Percentiles rank a stretch among this genome's conserved stretches.
phyloP scores from a whole-genome alignment of 2,113 vertebrate genomes.

The Perognathus longimembris region DNA sequence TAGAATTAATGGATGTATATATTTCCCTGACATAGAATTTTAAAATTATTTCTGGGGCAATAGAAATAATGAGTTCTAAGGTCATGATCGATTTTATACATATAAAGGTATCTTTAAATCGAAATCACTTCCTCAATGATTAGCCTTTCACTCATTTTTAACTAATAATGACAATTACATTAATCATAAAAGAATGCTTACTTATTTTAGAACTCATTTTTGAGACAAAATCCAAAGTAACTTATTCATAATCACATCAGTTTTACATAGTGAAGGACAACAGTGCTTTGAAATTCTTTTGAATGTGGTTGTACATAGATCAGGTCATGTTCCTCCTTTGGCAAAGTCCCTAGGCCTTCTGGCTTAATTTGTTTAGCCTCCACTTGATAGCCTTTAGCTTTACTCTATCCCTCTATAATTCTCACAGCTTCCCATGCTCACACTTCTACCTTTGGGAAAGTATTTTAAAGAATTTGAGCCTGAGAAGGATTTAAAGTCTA shows the following conservation, averaged over 20 bases:
- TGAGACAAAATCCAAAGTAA: neutral
- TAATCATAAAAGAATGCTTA: neutral
- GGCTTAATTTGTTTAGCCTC: neutral
- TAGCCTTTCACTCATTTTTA: neutral
- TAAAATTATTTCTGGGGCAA: neutral
- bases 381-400: neutral
- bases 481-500: conserved; percentile 49
- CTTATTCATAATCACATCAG: neutral
- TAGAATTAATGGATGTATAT: no score
- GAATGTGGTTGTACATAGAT: neutral
- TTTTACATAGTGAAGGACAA: neutral
- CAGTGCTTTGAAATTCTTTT: neutral
- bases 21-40: neutral
- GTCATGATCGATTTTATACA: neutral
- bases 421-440: neutral
- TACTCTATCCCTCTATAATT: conserved; percentile 7
- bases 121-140: neutral
- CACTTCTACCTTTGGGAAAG: neutral
- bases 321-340: neutral
- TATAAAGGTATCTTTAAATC: neutral
- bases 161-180: neutral
- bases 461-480: conserved; percentile 48
- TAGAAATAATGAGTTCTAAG: neutral
- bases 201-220: neutral
- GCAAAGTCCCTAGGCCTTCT: neutral